Percentiles rank a stretch among this genome's conserved stretches.
Evolutionary conservation across 2,113 vertebrate genomes (phyloP).

Genomic region (Lynx canadensis): DNA sequence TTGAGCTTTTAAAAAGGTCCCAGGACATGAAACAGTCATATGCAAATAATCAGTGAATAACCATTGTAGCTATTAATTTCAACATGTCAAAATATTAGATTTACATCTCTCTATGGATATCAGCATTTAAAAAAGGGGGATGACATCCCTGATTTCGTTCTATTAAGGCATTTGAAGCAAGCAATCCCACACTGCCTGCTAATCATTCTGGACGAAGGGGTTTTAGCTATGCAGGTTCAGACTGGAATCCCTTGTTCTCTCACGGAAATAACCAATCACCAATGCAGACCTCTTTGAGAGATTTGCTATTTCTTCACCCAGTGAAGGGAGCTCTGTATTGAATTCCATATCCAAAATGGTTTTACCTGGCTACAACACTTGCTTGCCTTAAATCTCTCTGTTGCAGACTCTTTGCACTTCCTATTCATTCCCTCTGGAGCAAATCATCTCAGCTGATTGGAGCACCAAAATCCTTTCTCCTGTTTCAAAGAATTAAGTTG

Average conservation of each 20-base stretch:
- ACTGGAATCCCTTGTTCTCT: slow-evolving; percentile 36
- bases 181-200: slow-evolving; percentile 17
- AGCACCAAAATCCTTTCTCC: accelerated
- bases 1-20: slow-evolving; percentile 64
- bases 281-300: not conserved
- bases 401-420: not conserved
- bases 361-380: not conserved
- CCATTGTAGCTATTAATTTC: slow-evolving; percentile 64
- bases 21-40: slow-evolving; percentile 71
- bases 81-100: slow-evolving; percentile 52
- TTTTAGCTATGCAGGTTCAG: not conserved
- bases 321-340: not conserved
- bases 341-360: accelerated
- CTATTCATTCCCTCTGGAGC: accelerated
- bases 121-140: slow-evolving; percentile 56
- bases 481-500: not conserved
- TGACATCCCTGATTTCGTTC: slow-evolving; percentile 46
- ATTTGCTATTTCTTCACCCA: not conserved
- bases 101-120: slow-evolving; percentile 68
- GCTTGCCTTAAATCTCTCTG: not conserved
- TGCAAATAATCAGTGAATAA: slow-evolving; percentile 68
- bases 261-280: not conserved
- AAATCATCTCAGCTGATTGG: accelerated
- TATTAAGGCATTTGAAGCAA: slow-evolving; percentile 64
- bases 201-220: slow-evolving; percentile 55